Evolutionary conservation across 2,888 invertebrate species (phyloP).

Genomic region (Acanthopleura granulata): DNA sequence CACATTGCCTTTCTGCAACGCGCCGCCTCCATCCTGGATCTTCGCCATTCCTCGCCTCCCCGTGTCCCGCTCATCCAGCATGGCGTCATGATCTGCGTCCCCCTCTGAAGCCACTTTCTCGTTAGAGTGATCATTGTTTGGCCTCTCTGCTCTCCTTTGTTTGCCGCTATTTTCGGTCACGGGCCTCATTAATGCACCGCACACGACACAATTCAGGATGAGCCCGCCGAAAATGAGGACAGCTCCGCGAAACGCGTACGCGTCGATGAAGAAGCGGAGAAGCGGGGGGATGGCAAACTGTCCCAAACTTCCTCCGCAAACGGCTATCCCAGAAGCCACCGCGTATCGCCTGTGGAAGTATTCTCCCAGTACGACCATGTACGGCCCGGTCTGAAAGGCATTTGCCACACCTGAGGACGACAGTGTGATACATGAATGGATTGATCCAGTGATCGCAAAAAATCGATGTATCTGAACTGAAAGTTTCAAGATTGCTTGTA

Average conservation of each 20-base stretch:
- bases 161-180: slow-evolving; percentile 21
- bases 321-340: slow-evolving; percentile 29
- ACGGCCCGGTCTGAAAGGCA: slow-evolving; percentile 14
- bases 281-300: slow-evolving; percentile 31
- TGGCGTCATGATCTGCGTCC: not conserved
- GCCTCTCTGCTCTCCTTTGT: not conserved
- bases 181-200: slow-evolving; percentile 31
- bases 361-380: slow-evolving; percentile 26
- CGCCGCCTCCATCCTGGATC: not conserved
- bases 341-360: slow-evolving; percentile 35
- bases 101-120: not conserved
- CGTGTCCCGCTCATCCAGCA: not conserved
- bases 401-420: not conserved
- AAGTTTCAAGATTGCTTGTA: no score
- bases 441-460: no score
- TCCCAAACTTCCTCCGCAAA: slow-evolving; percentile 31
- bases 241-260: slow-evolving; percentile 31
- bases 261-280: slow-evolving; percentile 27
- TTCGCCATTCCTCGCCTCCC: not conserved
- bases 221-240: slow-evolving; percentile 30
- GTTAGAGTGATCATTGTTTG: not conserved
- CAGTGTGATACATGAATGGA: no score
- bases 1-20: not conserved
- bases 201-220: slow-evolving; percentile 28
- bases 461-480: no score